These are phyloP conservation scores for Hypomecis punctinalis DNA, from an alignment of 2,888 invertebrate species.

Conservation along the genomic window DNA sequence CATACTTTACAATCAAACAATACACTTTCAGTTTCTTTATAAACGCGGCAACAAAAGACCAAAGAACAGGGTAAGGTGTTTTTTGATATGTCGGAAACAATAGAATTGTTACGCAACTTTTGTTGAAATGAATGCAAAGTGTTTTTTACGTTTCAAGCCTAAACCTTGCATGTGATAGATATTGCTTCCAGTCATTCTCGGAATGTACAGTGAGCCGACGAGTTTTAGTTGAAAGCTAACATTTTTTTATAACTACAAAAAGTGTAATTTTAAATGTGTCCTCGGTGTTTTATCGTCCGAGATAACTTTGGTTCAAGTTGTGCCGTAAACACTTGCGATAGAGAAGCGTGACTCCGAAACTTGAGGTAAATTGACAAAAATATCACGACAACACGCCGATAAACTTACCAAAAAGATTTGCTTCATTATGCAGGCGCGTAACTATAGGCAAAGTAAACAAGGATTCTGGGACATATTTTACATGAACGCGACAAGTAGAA, in stretches of 20 bases:
- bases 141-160: constrained; percentile 45
- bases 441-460: constrained; percentile 44
- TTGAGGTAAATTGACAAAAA: constrained; percentile 48
- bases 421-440: constrained; percentile 16
- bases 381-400: constrained; percentile 29
- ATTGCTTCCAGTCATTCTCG: constrained; percentile 58
- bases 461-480: constrained; percentile 49
- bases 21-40: constrained; percentile 84
- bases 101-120: constrained; percentile 68
- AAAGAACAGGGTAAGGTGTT: constrained; percentile 73
- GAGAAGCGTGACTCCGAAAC: constrained; percentile 36
- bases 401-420: constrained; percentile 36
- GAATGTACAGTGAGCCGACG: constrained; percentile 51
- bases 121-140: constrained; percentile 64
- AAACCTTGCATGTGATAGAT: constrained; percentile 47
- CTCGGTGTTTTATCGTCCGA: constrained; percentile 46
- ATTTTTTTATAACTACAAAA: constrained; percentile 62
- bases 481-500: constrained; percentile 43
- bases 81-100: constrained; percentile 72
- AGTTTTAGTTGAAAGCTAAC: constrained; percentile 39
- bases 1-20: constrained; percentile 64
- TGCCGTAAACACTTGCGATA: constrained; percentile 45
- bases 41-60: constrained; percentile 65
- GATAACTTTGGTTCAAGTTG: constrained; percentile 48
- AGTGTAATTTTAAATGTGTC: constrained; percentile 51